A percentile compares a stretch with the other conserved stretches of the same genome.
phyloP scores from a whole-genome alignment of 2,888 invertebrate genomes.

The Perizoma affinitatum region DNA sequence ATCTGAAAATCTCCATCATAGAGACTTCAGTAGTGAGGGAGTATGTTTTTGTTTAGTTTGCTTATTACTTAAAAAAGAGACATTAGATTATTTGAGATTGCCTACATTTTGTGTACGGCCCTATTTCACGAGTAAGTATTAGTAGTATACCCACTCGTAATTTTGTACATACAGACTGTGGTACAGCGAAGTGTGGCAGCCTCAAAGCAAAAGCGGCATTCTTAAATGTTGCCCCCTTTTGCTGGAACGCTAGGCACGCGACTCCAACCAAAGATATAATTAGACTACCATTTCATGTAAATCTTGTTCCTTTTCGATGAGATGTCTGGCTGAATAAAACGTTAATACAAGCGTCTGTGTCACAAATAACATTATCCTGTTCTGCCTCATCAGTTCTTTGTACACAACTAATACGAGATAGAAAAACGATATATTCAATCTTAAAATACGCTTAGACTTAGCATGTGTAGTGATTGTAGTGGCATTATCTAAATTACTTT shows the following conservation, averaged over 20 bases:
- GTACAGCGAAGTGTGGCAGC: constrained; percentile 6
- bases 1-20: too few species aligned
- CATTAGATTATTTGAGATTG: too few species aligned
- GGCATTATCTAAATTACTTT: neutral
- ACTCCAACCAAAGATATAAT: constrained; percentile 66
- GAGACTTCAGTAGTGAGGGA: too few species aligned
- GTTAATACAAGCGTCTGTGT: constrained; percentile 38
- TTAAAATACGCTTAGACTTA: neutral
- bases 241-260: constrained; percentile 66
- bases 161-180: constrained; percentile 9
- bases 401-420: neutral
- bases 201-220: constrained; percentile 35
- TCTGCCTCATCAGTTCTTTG: constrained; percentile 25
- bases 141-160: too few species aligned
- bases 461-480: neutral
- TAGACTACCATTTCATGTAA: constrained; percentile 64
- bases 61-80: too few species aligned
- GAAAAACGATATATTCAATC: neutral
- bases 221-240: constrained; percentile 40
- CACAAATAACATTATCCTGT: constrained; percentile 23
- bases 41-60: too few species aligned
- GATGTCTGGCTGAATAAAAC: constrained; percentile 37
- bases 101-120: too few species aligned
- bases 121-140: too few species aligned
- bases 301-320: constrained; percentile 55